Evolutionary conservation across 2,888 invertebrate species (phyloP).

Genomic region (Acronicta aceris): DNA sequence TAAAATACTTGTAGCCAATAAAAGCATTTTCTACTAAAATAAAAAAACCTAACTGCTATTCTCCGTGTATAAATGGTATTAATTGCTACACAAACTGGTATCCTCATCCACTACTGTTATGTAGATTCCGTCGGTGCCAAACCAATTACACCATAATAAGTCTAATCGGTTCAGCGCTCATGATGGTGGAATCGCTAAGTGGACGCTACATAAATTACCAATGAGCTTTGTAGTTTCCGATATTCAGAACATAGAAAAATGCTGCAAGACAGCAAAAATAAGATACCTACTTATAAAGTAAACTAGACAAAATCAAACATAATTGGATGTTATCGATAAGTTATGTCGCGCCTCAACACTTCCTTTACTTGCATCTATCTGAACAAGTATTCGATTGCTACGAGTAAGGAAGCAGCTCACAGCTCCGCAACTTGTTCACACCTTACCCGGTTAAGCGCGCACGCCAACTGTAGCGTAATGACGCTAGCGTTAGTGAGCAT

Average conservation of each 20-base stretch:
- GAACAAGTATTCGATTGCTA: neutral
- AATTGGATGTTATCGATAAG: slow-evolving; percentile 9
- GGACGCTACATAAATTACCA: slow-evolving; percentile 7
- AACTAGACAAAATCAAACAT: too few species aligned
- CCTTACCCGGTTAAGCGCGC: slow-evolving; percentile 28
- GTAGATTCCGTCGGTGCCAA: slow-evolving; percentile 19
- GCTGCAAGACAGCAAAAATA: neutral
- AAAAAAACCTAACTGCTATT: neutral
- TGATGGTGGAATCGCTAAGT: slow-evolving; percentile 17
- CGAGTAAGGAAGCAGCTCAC: slow-evolving; percentile 18
- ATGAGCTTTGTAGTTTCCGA: neutral
- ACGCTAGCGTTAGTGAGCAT: slow-evolving; percentile 37
- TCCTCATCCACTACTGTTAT: slow-evolving; percentile 13
- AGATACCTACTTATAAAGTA: too few species aligned
- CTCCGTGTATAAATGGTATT: slow-evolving; percentile 1
- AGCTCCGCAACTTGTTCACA: slow-evolving; percentile 23
- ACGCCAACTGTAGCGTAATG: slow-evolving; percentile 42
- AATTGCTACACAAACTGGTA: slow-evolving; percentile 5
- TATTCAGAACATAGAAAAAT: neutral
- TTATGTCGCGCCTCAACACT: slow-evolving; percentile 1
- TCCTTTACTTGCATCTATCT: neutral
- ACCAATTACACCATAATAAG: slow-evolving; percentile 28
- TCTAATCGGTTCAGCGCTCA: neutral
- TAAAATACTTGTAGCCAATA: neutral
- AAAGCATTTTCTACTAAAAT: neutral